Evolutionary conservation across 2,888 invertebrate species (phyloP), one percentile per base, ranked within the genome.

Genomic region (Gastracanthus pulcherrimus): DNA sequence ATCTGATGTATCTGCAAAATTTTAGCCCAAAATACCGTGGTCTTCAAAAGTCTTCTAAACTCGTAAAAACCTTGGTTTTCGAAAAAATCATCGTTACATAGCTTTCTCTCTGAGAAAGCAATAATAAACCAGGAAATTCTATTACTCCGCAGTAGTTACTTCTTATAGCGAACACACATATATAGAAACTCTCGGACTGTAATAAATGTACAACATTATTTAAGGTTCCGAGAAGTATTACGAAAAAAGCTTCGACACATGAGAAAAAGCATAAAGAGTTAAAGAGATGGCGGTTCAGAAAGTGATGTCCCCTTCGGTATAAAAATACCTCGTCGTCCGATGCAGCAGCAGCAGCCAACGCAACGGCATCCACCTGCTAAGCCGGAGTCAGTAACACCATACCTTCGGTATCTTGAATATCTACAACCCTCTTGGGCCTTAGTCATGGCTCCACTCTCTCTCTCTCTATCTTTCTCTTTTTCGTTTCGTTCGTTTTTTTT

Each of bases 361-460:
- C 66, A 76, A 71, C 85, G 85, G 83, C 83, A 86, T 89, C 86
- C 89, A 89, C 89, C 89, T 88, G 62, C 31, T 36, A 85, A 86
- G 81, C 82, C 60, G 80, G 82, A 84, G 82, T 83, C 83, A 80
- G 86, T 87, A 89, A 88, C 87, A 86, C 88, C 87, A 88, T 88
- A 87, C 86, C 86, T 80, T 76, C 62, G 85, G 83, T 88, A 88
- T 88, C 89, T 88, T 71, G 82, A 86, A 88, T 69, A 82, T 89
- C 89, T 88, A 86, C 87, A 84, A 86, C 84, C 86, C 85, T 84
- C 84, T 82, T 84, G 84, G 82, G 84, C 77, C 74, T 82, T 74
- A 80, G 80, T 82, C 80, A 80, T 70, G 77, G 72, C 26, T 38
- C 62, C 62, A 66, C 69, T 84, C 82, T 82, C 72, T 66, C 64